Conservation (phyloP, 2,797 vertebrate genomes). For the Danionella dracula region DNA sequence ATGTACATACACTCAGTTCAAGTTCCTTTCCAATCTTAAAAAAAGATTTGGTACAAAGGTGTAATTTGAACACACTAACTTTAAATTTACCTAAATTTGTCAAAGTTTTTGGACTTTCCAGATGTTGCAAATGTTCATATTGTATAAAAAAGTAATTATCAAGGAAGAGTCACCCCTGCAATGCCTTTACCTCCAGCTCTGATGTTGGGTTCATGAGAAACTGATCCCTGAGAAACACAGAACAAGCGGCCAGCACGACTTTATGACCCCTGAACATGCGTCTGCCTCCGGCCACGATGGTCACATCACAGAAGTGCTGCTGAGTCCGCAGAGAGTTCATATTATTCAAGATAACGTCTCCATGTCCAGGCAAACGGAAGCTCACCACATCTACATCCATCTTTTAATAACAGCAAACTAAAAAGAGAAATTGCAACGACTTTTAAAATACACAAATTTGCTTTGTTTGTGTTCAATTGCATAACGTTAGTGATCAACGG, state of each 20-base stretch:
- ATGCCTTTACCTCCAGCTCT: constrained; percentile 72
- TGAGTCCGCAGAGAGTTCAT: constrained; percentile 84
- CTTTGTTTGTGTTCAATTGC: no score
- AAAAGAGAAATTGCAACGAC: neutral
- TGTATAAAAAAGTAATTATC: no score
- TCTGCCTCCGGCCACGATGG: constrained; percentile 80
- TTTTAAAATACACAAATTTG: no score
- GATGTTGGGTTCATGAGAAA: constrained; percentile 86
- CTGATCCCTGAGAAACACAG: constrained; percentile 86
- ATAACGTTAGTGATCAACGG: no score
- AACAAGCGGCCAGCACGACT: constrained; percentile 89
- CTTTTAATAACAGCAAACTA: neutral
- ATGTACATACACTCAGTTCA: no score
- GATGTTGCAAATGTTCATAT: no score
- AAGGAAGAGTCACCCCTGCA: no score
- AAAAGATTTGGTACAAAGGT: no score
- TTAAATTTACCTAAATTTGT: no score
- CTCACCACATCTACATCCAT: constrained; percentile 82
- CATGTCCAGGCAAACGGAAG: constrained; percentile 86
- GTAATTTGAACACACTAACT: no score
- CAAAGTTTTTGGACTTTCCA: no score
- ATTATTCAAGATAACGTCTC: constrained; percentile 78
- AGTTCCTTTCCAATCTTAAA: no score
- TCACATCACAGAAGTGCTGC: constrained; percentile 91
- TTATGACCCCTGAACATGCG: constrained; percentile 88